phyloP scores from a whole-genome alignment of 2,888 invertebrate genomes.

The Drosophila fulvimacula region DNA sequence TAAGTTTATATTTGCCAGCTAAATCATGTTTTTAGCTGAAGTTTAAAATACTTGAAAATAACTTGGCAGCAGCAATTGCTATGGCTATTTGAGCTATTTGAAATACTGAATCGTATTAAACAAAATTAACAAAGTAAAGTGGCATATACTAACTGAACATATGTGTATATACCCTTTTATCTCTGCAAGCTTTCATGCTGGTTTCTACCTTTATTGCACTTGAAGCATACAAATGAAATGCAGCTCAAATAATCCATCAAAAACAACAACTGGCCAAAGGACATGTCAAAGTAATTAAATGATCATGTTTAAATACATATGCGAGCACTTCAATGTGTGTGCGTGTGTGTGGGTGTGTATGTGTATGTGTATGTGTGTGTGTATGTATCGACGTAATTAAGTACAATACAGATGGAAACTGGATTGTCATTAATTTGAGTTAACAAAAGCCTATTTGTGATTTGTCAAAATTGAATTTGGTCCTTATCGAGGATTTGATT shows the following conservation, averaged over 20 bases:
- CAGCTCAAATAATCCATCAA: conserved; percentile 46
- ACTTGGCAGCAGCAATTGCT: too few species aligned
- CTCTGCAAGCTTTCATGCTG: neutral
- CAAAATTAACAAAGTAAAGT: too few species aligned
- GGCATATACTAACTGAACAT: too few species aligned
- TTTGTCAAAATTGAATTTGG: conserved; percentile 78
- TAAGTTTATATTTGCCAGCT: too few species aligned
- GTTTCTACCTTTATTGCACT: conserved; percentile 5
- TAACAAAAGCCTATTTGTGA: conserved; percentile 78
- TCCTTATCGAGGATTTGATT: conserved; percentile 74
- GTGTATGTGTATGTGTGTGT: conserved; percentile 23
- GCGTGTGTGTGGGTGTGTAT: conserved; percentile 17
- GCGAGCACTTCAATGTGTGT: conserved; percentile 7
- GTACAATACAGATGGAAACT: conserved; percentile 30
- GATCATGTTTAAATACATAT: conserved; percentile 46
- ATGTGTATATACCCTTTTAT: neutral
- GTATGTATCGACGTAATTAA: conserved; percentile 59
- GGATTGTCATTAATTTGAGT: conserved; percentile 68
- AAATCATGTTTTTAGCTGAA: too few species aligned
- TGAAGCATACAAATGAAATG: conserved; percentile 39
- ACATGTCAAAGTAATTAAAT: conserved; percentile 68
- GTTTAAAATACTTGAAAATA: too few species aligned
- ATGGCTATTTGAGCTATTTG: too few species aligned
- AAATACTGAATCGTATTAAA: too few species aligned
- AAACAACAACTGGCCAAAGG: conserved; percentile 37